Conservation (phyloP, 1,140 invertebrate genomes). For the Macrotrachela quadricornifera region DNA sequence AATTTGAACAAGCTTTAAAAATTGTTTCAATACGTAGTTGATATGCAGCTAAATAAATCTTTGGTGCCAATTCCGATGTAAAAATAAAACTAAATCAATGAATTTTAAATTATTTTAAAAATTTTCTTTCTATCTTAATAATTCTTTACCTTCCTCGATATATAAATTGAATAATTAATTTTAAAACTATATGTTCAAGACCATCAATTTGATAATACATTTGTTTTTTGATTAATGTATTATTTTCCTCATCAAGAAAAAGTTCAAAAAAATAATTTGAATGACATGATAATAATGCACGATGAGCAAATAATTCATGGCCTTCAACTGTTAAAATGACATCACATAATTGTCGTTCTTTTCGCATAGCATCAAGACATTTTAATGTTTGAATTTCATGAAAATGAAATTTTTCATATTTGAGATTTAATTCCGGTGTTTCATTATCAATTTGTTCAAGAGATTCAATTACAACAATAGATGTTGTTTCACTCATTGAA, state of each 20-base stretch:
- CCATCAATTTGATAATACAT: too few relatives aligned
- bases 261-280: conserved; percentile 8
- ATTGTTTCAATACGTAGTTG: conserved; percentile 5
- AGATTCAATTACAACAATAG: too few relatives aligned
- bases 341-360: conserved; percentile 7
- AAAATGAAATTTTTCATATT: too few relatives aligned
- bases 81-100: too few relatives aligned
- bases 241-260: not conserved
- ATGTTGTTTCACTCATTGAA: too few relatives aligned
- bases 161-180: too few relatives aligned
- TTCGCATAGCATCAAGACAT: conserved; percentile 4
- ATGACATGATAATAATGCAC: conserved; percentile 3
- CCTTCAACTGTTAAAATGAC: conserved; percentile 1
- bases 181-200: too few relatives aligned
- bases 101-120: too few relatives aligned
- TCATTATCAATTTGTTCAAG: too few relatives aligned
- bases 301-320: conserved; percentile 1
- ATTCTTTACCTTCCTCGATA: too few relatives aligned
- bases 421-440: too few relatives aligned
- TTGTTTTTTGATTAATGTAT: not conserved
- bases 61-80: not conserved
- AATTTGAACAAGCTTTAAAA: not conserved
- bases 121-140: too few relatives aligned
- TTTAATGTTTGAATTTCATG: not conserved
- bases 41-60: conserved; percentile 4